Evolutionary conservation across 2,888 invertebrate genomes (phyloP), one percentile per base, ranked within the genome.

Genomic region (Agonopterix subpropinquella): DNA sequence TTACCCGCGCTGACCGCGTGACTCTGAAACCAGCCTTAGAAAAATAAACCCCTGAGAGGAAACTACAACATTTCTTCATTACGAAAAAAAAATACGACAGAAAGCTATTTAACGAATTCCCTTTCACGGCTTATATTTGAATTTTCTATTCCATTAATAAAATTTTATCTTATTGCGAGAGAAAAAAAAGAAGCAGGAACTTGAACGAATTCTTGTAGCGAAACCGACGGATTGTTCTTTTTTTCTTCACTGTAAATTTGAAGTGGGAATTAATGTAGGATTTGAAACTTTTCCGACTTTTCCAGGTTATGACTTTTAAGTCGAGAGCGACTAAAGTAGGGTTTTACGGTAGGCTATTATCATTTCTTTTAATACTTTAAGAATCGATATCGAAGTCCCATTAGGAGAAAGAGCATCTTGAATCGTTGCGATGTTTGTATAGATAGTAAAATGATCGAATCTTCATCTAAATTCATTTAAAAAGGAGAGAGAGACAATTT

Each of bases 121-220:
- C 61, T 74, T 77, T 70, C 67, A 61, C 63, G 69, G 62, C 69
- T 70, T 70, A 77, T 77, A 79, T 80, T 77, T 77, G 73, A 70
- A 80, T 83, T 81, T 84, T 84, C 77, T 77, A 76, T 84, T 84
- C 80, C 83, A 83, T 84, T 82, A 80, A 78, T 80, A 77, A 78
- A 80, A 80, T 82, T 80, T 78, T 77, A 84, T 83, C 77, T 78
- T 76, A 79, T 82, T 78, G 82, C 68, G 66, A 64, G 55, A 58
- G 63, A 69, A 65, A 69, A 13, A 69, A 66, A 65, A 64, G 65
- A 61, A 71, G 75, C 66, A 72, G 72, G 75, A 74, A 78, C 74
- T 78, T 65, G 59, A 62, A 72, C 65, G 64, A 76, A 77, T 73
- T 67, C 64, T 70, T 69, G 67, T 74, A 69, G 74, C 62, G 66